Base-by-base conservation (phyloP, 2,888 invertebrate species). In the Caenorhabditis japonica region DNA sequence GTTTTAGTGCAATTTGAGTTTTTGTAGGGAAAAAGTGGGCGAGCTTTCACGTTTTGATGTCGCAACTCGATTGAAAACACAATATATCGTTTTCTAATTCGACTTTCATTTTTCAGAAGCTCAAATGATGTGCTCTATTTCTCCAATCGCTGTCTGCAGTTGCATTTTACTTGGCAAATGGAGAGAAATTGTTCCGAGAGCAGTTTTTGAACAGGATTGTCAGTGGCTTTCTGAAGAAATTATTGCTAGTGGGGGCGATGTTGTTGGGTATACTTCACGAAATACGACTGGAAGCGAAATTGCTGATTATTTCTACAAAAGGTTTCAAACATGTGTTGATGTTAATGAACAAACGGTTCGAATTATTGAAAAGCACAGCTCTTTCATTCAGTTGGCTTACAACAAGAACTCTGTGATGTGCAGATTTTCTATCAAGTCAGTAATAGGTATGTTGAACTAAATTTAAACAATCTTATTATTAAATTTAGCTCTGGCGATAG, bases 71-170 rank as follows among this genome's bases (percentile, higher is more conserved):
- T n/a, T n/a, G n/a, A n/a, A n/a, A n/a, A n/a, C n/a, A n/a, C n/a
- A n/a, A n/a, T n/a, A n/a, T n/a, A n/a, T n/a, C n/a, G n/a, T n/a
- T n/a, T n/a, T n/a, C n/a, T n/a, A n/a, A n/a, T n/a, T n/a, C n/a
- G n/a, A n/a, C n/a, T n/a, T n/a, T n/a, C n/a, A n/a, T 12, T 23
- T 58, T 71, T 70, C 36, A 84, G 85, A 79, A 58, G 84, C 84
- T 4, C 78, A 83, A 44, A 61, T 77, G 36, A 74, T 79, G 58
- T 73, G 80, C 39, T 83, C 85, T 1, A 80, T 85, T 17, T 77
- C 77, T 5, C 53, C 77, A 8, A 70, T 77, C 0, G 68, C 83
- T 10, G 59, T 85, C 8, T 53, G 81, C 2, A 76, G 83, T 1
- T 53, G 80, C 17, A 56, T 85, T 3, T 51, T 85, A 1, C 52